Conservation (phyloP, 1,140 invertebrate species). For the Pseudomyrmex dendroicus region DNA sequence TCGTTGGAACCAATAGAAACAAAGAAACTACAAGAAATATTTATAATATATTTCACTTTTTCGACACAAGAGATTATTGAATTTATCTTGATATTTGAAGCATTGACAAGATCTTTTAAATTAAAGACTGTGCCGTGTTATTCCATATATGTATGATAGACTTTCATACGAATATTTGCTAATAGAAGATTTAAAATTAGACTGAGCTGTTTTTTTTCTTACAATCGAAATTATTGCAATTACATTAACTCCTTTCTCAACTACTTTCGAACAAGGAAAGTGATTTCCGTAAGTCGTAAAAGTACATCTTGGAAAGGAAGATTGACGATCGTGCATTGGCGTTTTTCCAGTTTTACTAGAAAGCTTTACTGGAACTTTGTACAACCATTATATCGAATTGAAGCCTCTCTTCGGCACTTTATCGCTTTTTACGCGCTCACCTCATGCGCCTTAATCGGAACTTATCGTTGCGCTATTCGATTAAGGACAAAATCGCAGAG, state of each 20-base stretch:
- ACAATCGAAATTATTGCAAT: not conserved
- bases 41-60: too few species aligned
- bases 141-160: too few species aligned
- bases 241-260: not conserved
- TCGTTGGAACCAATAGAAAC: too few species aligned
- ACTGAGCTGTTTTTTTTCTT: too few species aligned
- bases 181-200: too few species aligned
- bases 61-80: too few species aligned
- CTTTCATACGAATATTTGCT: too few species aligned
- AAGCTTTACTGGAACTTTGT: conserved; percentile 31
- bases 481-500: conserved; percentile 32
- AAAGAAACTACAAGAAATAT: too few species aligned
- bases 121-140: too few species aligned
- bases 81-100: too few species aligned
- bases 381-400: conserved; percentile 16
- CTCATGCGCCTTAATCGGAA: conserved; percentile 32
- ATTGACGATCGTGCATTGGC: not conserved
- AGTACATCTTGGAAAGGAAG: not conserved
- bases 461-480: conserved; percentile 14
- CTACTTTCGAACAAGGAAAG: not conserved
- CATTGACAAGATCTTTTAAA: too few species aligned
- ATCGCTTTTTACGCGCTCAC: not conserved
- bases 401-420: not conserved
- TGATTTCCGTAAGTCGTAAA: not conserved
- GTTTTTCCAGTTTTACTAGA: conserved; percentile 4